Percentiles rank a stretch among this genome's conserved stretches.
phyloP scores from a whole-genome alignment of 2,888 invertebrate species.

The Eristalis pertinax region DNA sequence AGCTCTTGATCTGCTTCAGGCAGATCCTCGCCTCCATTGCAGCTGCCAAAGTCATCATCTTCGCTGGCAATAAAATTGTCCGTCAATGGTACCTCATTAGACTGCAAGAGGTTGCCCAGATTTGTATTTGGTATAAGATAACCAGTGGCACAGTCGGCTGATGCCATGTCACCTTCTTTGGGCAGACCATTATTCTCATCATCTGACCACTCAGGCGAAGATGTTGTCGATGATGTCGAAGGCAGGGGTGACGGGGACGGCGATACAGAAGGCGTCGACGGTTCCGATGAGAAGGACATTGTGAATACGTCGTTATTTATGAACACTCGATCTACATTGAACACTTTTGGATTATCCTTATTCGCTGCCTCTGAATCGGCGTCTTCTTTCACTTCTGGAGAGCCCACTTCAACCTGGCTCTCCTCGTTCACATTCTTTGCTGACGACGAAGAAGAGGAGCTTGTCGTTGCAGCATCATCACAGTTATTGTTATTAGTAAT shows the following conservation, averaged over 20 bases:
- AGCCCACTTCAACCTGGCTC: slow-evolving; percentile 19
- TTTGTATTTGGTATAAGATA: slow-evolving; percentile 81
- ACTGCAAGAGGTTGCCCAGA: slow-evolving; percentile 80
- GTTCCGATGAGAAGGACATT: slow-evolving; percentile 76
- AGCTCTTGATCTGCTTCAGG: slow-evolving; percentile 57
- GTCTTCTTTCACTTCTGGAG: slow-evolving; percentile 19
- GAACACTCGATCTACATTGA: slow-evolving; percentile 49
- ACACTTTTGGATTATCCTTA: slow-evolving; percentile 41
- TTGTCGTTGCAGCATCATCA: slow-evolving; percentile 73
- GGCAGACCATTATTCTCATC: slow-evolving; percentile 73
- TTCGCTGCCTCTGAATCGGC: slow-evolving; percentile 13
- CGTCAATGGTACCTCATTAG: slow-evolving; percentile 80
- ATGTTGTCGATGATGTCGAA: slow-evolving; percentile 77
- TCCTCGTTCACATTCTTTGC: slow-evolving; percentile 59
- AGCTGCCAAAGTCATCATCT: slow-evolving; percentile 76
- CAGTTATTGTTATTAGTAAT: slow-evolving; percentile 62
- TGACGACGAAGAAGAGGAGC: slow-evolving; percentile 72
- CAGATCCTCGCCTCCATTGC: slow-evolving; percentile 53
- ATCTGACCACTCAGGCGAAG: slow-evolving; percentile 78
- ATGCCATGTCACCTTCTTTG: slow-evolving; percentile 76
- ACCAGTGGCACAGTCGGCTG: slow-evolving; percentile 80
- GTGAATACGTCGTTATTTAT: slow-evolving; percentile 74
- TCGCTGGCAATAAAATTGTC: slow-evolving; percentile 81
- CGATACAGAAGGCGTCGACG: slow-evolving; percentile 78
- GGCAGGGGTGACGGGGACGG: slow-evolving; percentile 77